phyloP scores from a whole-genome alignment of 2,113 vertebrate genomes.

The Marmota flaviventris region DNA sequence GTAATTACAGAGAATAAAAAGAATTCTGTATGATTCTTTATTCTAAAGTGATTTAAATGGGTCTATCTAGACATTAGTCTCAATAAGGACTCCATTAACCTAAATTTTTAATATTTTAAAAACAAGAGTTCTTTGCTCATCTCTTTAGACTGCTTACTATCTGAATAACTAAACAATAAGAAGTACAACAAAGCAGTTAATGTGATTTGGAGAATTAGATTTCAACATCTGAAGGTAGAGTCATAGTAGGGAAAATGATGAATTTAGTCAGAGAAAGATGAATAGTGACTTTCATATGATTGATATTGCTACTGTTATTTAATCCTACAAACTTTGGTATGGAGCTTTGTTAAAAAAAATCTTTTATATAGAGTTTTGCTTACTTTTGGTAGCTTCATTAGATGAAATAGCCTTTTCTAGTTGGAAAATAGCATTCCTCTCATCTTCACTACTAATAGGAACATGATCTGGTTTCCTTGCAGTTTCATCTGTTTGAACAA shows the following conservation, averaged over 20 bases:
- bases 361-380: slow-evolving; percentile 77
- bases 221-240: neutral
- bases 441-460: slow-evolving; percentile 96
- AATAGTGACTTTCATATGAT: slow-evolving; percentile 31
- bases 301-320: neutral
- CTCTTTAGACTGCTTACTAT: neutral
- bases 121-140: neutral
- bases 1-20: neutral
- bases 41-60: slow-evolving; percentile 1
- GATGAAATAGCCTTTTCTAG: slow-evolving; percentile 92
- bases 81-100: neutral
- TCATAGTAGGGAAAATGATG: neutral
- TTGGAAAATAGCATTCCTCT: slow-evolving; percentile 94
- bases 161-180: slow-evolving; percentile 39
- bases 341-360: slow-evolving; percentile 20
- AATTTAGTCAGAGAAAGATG: slow-evolving; percentile 32
- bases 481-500: slow-evolving; percentile 96
- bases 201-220: neutral
- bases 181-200: neutral
- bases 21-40: neutral
- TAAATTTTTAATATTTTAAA: neutral
- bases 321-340: neutral
- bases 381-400: slow-evolving; percentile 91
- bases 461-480: slow-evolving; percentile 95
- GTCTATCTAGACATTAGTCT: slow-evolving; percentile 23